Evolutionary conservation across 1,140 invertebrate genomes (phyloP), one percentile per base, ranked within the genome.

Genomic region (Drosophila burlai): DNA sequence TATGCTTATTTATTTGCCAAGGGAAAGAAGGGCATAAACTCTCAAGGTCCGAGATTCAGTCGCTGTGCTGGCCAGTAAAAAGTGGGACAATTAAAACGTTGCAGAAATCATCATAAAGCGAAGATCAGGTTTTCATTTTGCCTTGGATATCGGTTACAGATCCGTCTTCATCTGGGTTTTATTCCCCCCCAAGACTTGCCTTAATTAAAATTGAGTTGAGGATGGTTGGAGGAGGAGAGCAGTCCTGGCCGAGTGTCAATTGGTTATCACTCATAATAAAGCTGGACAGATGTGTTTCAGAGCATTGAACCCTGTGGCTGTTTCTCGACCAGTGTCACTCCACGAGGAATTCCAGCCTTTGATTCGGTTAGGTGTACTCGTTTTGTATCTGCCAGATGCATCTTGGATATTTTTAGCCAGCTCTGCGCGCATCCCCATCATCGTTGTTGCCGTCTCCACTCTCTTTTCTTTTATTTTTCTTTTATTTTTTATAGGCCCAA

Each of bases 181-280:
- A 38, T 21, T 47, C 47, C 16, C 49, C n/a, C 40, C 4, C 1
- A 8, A 24, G 47, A 55, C 38, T 62, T 15, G 63, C 21, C 69
- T 78, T 76, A 78, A 78, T 78, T 78, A 78, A 78, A 69, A 46
- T 57, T 21, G 38, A 69, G 72, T 31, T 55, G 57, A 11, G 26
- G 8, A 16, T 24, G 50, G 8, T 1, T 49, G 16, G 21, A 34
- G n/a, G 13, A 34, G 21, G 15, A 45, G 24, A 52, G 15, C 46
- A 26, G 55, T 67, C 75, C 71, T 64, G 71, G 34, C 31, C 54
- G 18, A 54, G 61, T 73, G 80, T 72, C 80, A 78, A 73, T 73
- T 78, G 62, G 80, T 77, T 78, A 82, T 82, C 73, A 82, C 73
- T 82, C 67, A 72, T 77, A 82, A 82, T 80, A 57, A 57, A 9